Base-by-base conservation (phyloP, 2,113 vertebrate species). In the Panthera uncia region DNA sequence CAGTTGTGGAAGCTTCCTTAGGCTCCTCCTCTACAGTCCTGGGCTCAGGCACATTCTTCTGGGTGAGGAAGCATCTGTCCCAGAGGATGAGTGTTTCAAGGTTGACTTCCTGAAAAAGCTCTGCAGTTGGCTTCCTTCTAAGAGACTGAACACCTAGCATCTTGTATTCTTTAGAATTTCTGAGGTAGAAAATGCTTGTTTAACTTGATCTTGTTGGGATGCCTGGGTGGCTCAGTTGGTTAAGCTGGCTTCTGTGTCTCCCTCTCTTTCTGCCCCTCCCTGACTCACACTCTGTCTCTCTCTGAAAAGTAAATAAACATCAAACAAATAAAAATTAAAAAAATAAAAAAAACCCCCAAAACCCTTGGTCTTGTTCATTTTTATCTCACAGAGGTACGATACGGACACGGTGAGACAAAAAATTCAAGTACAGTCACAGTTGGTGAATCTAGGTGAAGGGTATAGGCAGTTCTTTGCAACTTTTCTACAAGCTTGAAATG, bases 1-100 rank as follows among this genome's bases (percentile, higher is more conserved):
- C 55, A 52, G 41, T 94, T 87, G 73, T 79, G 68, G 94, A 92
- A 96, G 84, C 29, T 86, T 87, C 79, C 18, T 57, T 8, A 68
- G 15, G 19, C 36, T 74, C 23, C 71, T 95, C 92, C 48, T 82
- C 69, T 52, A 83, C 79, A 74, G 68, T 9, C 48, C 69, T 74
- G 23, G 68, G 63, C 63, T n/a, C 36, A 18, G 90, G 55, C 36
- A 68, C 11, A 18, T 61, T n/a, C 55, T 68, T 85, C 65, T 61
- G 71, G 76, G 33, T 25, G 48, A 90, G 36, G 89, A 93, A 82
- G 36, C 25, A 15, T 25, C 92, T 74, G 18, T 41, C 57, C 5
- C 61, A 66, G 76, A 55, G 74, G 18, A 7, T 13, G 45, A 83
- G 52, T 45, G 14, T 76, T 93, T 85, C n/a, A n/a, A 81, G 95